Conservation (phyloP, 2,888 invertebrate genomes). For the Pseudococcus jackbeardsleyi region DNA sequence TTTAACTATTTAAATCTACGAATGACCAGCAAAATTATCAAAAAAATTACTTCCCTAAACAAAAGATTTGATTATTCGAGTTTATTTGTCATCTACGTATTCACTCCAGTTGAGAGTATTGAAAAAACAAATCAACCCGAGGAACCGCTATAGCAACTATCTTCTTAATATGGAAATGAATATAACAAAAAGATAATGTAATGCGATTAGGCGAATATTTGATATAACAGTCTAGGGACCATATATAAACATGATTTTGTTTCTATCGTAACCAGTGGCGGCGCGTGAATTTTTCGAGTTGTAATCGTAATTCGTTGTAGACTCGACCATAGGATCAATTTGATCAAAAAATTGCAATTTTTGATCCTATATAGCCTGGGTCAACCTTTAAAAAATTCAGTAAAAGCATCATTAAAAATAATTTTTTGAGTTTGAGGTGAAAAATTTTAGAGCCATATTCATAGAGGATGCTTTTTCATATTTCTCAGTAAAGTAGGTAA, state of each 20-base stretch:
- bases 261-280: too few species aligned
- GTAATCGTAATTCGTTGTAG: too few species aligned
- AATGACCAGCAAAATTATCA: background rate
- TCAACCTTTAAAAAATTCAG: too few species aligned
- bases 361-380: too few species aligned
- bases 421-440: too few species aligned
- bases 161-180: background rate
- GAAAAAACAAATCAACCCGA: constrained; percentile 3
- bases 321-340: too few species aligned
- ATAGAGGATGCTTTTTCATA: too few species aligned
- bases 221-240: background rate
- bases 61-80: background rate
- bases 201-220: constrained; percentile 14
- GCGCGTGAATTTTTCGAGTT: too few species aligned
- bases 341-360: too few species aligned
- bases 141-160: background rate
- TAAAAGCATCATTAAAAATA: too few species aligned
- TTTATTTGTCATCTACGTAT: background rate
- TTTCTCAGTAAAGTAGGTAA: too few species aligned
- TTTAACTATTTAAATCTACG: background rate
- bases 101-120: background rate
- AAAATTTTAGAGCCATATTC: too few species aligned
- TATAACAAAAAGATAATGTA: constrained; percentile 2
- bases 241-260: constrained; percentile 16
- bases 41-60: background rate